These are phyloP conservation scores for Sciurus carolinensis DNA, from an alignment of 2,797 vertebrate species.

Conservation along the genomic window DNA sequence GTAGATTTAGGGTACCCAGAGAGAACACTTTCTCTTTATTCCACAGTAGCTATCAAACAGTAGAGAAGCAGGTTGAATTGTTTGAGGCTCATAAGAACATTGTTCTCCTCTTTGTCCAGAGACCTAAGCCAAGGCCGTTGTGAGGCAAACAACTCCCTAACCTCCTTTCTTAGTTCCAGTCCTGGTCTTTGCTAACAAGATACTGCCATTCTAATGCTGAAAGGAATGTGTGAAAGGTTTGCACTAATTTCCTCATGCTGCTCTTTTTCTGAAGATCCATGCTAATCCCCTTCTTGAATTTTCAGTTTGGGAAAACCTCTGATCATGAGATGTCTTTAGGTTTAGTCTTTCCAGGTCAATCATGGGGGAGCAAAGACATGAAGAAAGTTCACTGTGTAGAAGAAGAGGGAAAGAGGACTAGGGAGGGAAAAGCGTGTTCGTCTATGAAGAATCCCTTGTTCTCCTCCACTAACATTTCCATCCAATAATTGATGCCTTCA, in stretches of 20 bases:
- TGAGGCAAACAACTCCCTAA: neutral
- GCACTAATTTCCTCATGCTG: neutral
- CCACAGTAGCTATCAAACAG: neutral
- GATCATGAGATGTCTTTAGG: neutral
- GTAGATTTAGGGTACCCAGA: neutral
- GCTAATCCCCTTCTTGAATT: neutral
- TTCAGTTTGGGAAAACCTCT: neutral
- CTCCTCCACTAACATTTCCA: neutral
- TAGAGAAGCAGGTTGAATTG: neutral
- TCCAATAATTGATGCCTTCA: neutral
- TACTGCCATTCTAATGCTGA: neutral
- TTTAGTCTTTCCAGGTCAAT: neutral
- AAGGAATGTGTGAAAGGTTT: neutral
- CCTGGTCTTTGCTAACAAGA: neutral
- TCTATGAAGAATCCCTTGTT: neutral
- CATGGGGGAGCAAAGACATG: neutral
- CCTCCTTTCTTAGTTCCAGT: neutral
- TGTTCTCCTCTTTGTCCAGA: neutral
- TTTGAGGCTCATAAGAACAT: neutral
- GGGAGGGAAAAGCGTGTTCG: neutral
- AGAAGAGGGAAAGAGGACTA: neutral
- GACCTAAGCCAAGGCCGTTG: neutral
- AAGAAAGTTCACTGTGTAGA: neutral
- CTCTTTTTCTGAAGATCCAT: neutral
- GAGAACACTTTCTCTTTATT: neutral